Base-by-base conservation (phyloP, 2,888 invertebrate genomes). In the Altica lythri region DNA sequence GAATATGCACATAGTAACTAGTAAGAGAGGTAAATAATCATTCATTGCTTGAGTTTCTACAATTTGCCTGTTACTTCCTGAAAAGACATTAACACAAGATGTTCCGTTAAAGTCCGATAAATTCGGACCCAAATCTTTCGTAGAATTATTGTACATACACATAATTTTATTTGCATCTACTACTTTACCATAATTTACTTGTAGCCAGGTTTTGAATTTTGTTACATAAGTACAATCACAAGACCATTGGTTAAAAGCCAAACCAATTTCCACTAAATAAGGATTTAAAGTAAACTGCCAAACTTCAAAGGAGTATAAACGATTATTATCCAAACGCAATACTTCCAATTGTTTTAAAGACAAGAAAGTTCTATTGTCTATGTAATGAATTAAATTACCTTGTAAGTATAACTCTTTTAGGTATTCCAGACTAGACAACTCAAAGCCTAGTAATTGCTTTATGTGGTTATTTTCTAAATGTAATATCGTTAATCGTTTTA, bases 391-490 rank as follows among this genome's bases (percentile, higher is more conserved):
- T 75, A 85, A 81, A 79, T 95, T 95, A 71, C 88, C 87, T 74
- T 94, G 92, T 61, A 95, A 80, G 78, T 93, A 92, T 50, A 95
- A 80, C 73, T 94, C 94, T 53, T 88, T 83, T 65, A 95, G 81
- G 74, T 86, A 88, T 72, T 90, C 90, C 66, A 95, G 77, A 61
- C 88, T 87, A 57, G 86, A 84, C 71, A 95, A 82, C 76, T 94
- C 94, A 70, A 86, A 89, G 45, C 93, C 94, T 66, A 87, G 79
- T 62, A 95, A 79, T 64, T 86, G 83, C 70, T 85, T 85, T 64
- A 95, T 86, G 72, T 85, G 83, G 76, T 95, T 95, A 73, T 91
- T 87, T 77, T 95, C 92, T 71, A 95, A 82, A 78, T 95, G 93
- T 62, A 95, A 82, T 58, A 89, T 82, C 53, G 84, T 81, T 68